Conservation (phyloP, 1,140 invertebrate genomes). For the Scaptomyza hsui region DNA sequence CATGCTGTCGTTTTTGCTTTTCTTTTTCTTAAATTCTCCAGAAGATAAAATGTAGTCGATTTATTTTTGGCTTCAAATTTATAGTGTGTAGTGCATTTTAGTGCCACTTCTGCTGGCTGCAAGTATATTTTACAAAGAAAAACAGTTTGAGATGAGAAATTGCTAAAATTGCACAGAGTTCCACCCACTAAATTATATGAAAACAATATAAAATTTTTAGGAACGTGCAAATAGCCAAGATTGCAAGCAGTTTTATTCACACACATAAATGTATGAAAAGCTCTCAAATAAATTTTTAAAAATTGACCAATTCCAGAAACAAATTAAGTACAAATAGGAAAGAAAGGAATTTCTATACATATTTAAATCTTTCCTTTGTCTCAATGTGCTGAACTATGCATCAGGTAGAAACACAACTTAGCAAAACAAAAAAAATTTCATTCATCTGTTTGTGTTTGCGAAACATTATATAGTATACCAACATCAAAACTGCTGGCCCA, state of each 20-base stretch:
- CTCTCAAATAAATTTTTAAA: too few species aligned
- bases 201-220: neutral
- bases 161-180: too few species aligned
- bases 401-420: too few species aligned
- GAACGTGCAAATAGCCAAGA: neutral
- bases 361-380: too few species aligned
- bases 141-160: neutral
- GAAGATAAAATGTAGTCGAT: conserved; percentile 23
- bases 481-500: neutral
- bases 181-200: too few species aligned
- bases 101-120: conserved; percentile 22
- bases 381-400: too few species aligned
- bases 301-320: too few species aligned
- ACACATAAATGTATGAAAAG: too few species aligned
- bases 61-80: conserved; percentile 34
- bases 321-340: too few species aligned
- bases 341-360: too few species aligned
- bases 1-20: conserved; percentile 32
- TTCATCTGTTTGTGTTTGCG: neutral
- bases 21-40: conserved; percentile 3
- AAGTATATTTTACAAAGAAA: conserved; percentile 8
- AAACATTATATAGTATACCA: neutral
- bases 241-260: too few species aligned
- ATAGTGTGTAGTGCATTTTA: conserved; percentile 39
- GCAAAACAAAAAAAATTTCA: neutral